Conservation (phyloP, 2,113 vertebrate genomes). For the Trematomus loennbergii region DNA sequence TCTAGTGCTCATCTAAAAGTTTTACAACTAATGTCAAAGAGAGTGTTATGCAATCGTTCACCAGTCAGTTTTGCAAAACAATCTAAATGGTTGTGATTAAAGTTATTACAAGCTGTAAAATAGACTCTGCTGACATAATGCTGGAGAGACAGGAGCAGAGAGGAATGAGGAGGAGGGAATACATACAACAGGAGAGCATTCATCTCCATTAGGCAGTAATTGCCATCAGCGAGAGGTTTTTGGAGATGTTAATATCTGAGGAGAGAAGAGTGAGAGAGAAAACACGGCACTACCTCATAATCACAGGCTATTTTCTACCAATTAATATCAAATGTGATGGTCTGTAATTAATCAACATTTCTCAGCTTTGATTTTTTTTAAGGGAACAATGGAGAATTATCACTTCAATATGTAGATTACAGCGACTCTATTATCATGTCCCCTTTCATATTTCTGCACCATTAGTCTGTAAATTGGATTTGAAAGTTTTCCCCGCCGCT, state of each 20-base stretch:
- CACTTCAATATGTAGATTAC: slow-evolving; percentile 39
- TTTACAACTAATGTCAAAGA: slow-evolving; percentile 26
- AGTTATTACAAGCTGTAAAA: slow-evolving; percentile 44
- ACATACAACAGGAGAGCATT: slow-evolving; percentile 53
- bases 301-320: slow-evolving; percentile 50
- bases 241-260: slow-evolving; percentile 55
- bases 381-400: slow-evolving; percentile 50
- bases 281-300: slow-evolving; percentile 22
- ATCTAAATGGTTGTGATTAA: slow-evolving; percentile 39
- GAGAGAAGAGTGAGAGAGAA: slow-evolving; percentile 20
- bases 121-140: slow-evolving; percentile 19
- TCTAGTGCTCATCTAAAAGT: neutral
- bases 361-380: slow-evolving; percentile 16
- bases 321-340: slow-evolving; percentile 50
- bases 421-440: slow-evolving; percentile 7
- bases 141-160: slow-evolving; percentile 8
- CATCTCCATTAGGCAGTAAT: slow-evolving; percentile 72
- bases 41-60: slow-evolving; percentile 15
- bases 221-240: slow-evolving; percentile 63
- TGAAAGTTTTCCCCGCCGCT: slow-evolving; percentile 35
- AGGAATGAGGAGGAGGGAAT: slow-evolving; percentile 14
- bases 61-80: slow-evolving; percentile 11
- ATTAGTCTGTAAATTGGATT: slow-evolving; percentile 63
- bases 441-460: slow-evolving; percentile 34
- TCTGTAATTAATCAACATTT: slow-evolving; percentile 42